A percentile compares a stretch with the other conserved stretches of the same genome.
Conservation (phyloP, 2,888 invertebrate species). For the Microplitis manilae region DNA sequence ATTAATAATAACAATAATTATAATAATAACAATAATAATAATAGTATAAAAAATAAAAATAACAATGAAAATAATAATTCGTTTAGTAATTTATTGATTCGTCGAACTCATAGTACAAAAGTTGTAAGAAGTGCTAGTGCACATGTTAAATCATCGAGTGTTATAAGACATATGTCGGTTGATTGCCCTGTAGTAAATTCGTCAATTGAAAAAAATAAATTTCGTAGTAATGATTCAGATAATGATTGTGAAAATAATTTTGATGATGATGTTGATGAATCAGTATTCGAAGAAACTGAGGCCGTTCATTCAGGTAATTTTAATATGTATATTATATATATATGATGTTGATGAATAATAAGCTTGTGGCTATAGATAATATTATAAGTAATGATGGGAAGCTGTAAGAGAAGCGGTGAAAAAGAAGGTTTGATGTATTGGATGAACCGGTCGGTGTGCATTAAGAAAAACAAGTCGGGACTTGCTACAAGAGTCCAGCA, state of each 20-base stretch:
- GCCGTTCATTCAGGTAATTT: conserved; percentile 80
- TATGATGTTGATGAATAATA: background rate
- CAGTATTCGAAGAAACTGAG: conserved; percentile 74
- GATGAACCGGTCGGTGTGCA: conserved; percentile 29
- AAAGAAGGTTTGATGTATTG: conserved; percentile 10
- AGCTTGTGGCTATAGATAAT: background rate
- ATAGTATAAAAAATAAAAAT: conserved; percentile 2
- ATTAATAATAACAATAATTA: conserved; percentile 10
- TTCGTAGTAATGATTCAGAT: conserved; percentile 21
- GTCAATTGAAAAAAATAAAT: conserved; percentile 2
- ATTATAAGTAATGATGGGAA: conserved; percentile 10
- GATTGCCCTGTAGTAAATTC: conserved; percentile 50
- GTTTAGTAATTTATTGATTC: conserved; percentile 73
- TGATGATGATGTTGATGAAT: conserved; percentile 54
- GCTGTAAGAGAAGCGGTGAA: conserved; percentile 23
- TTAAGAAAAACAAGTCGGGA: conserved; percentile 29
- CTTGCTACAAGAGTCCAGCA: conserved; percentile 21
- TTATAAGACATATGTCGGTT: conserved; percentile 55
- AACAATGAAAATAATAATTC: conserved; percentile 67
- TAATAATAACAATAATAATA: conserved; percentile 19
- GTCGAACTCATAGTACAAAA: conserved; percentile 83
- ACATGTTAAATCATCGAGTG: conserved; percentile 55
- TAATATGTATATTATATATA: background rate
- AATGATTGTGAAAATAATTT: conserved; percentile 56
- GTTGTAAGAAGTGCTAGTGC: conserved; percentile 77